Percentiles rank a stretch among this genome's conserved stretches.
Evolutionary conservation across 2,888 invertebrate species (phyloP).

Genomic region (Dendrolimus pini): DNA sequence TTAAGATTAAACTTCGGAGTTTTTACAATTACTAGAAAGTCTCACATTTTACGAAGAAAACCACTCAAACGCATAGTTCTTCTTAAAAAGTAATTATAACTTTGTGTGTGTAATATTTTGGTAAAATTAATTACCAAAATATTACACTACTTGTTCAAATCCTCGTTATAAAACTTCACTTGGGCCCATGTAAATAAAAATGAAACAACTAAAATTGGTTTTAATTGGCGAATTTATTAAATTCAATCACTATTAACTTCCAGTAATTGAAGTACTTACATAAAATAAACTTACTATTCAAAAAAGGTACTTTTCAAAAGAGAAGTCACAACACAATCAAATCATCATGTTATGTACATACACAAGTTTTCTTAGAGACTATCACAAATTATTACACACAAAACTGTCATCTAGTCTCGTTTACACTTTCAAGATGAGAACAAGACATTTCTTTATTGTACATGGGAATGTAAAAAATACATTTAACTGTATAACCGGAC

Average conservation of each 20-base stretch:
- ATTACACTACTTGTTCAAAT: too few relatives aligned
- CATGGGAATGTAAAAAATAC: slow-evolving; percentile 43
- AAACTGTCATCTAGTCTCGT: slow-evolving; percentile 21
- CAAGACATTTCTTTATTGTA: too few relatives aligned
- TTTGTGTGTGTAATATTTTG: too few relatives aligned
- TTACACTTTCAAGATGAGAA: slow-evolving; percentile 4
- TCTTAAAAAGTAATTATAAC: too few relatives aligned
- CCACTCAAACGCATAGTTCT: too few relatives aligned
- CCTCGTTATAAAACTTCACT: too few relatives aligned
- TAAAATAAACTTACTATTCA: slow-evolving; percentile 54
- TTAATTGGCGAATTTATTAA: slow-evolving; percentile 72
- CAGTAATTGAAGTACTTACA: slow-evolving; percentile 67
- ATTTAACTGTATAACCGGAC: too few relatives aligned
- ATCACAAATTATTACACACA: slow-evolving; percentile 47
- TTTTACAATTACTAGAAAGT: too few relatives aligned
- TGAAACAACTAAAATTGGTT: slow-evolving; percentile 38
- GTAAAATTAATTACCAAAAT: too few relatives aligned
- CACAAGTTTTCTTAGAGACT: slow-evolving; percentile 27
- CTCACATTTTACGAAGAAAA: too few relatives aligned
- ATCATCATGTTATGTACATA: slow-evolving; percentile 42
- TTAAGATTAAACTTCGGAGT: too few relatives aligned
- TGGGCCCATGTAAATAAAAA: slow-evolving; percentile 18
- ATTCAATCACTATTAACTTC: slow-evolving; percentile 71
- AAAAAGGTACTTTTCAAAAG: slow-evolving; percentile 54
- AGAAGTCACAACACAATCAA: slow-evolving; percentile 40